Percentiles rank a stretch among this genome's conserved stretches.
Evolutionary conservation across 2,888 invertebrate species (phyloP).

Genomic region (Operophtera brumata): DNA sequence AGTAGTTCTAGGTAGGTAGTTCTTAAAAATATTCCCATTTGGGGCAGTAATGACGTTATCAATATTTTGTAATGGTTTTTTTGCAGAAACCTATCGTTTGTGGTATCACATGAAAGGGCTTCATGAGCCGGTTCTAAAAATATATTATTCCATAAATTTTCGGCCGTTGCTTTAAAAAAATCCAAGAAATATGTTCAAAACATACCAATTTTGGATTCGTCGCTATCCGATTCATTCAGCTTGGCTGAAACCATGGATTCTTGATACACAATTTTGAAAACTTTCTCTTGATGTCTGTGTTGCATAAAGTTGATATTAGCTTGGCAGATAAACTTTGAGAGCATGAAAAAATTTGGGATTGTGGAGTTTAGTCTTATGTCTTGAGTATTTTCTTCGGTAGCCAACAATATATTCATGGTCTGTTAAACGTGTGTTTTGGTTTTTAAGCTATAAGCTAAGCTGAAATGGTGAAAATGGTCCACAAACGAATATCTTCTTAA

Average conservation of each 20-base stretch:
- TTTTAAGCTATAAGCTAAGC: background rate
- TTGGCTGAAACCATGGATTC: slow-evolving; percentile 41
- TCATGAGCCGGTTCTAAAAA: no score
- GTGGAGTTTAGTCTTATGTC: background rate
- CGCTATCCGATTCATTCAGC: slow-evolving; percentile 37
- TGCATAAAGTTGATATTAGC: slow-evolving; percentile 2
- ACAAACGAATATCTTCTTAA: background rate
- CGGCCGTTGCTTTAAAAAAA: slow-evolving; percentile 38
- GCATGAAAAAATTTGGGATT: background rate
- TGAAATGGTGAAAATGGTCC: background rate
- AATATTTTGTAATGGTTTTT: no score
- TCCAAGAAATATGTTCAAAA: no score
- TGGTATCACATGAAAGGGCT: no score
- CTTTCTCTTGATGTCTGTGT: background rate
- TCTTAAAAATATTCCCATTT: no score
- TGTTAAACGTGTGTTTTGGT: background rate
- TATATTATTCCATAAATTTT: slow-evolving; percentile 44
- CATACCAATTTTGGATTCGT: slow-evolving; percentile 39
- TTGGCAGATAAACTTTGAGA: background rate
- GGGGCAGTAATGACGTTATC: no score
- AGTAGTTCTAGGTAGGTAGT: no score
- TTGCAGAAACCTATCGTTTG: no score
- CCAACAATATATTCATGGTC: slow-evolving; percentile 3
- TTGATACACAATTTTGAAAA: slow-evolving; percentile 6
- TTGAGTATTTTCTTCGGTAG: background rate